These are phyloP conservation scores for Aphaenogaster floridana DNA, from an alignment of 1,140 invertebrate species.

Conservation along the genomic window DNA sequence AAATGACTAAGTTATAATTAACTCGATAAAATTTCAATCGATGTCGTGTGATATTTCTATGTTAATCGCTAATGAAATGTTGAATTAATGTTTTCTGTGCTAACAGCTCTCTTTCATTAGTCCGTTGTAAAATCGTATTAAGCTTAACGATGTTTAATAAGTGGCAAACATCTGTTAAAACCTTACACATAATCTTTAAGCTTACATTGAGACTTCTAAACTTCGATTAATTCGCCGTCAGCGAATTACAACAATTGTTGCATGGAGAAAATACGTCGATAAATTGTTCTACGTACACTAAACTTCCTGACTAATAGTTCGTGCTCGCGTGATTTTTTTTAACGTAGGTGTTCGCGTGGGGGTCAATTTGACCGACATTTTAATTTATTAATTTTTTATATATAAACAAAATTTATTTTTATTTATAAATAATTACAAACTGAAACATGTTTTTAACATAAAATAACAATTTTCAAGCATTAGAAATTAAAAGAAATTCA, in stretches of 20 bases:
- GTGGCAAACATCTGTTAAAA: background rate
- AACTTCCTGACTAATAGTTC: background rate
- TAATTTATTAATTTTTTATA: no score
- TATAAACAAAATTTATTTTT: no score
- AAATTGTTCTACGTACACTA: background rate
- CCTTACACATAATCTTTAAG: background rate
- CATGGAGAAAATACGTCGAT: background rate
- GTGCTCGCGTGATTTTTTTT: no score
- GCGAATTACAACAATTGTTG: conserved; percentile 2
- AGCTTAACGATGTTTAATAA: background rate
- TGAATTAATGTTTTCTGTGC: conserved; percentile 6
- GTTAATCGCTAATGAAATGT: background rate
- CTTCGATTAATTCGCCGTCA: background rate
- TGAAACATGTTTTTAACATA: no score
- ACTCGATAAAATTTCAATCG: background rate
- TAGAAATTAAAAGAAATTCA: no score
- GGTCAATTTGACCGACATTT: no score
- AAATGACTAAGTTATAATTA: background rate
- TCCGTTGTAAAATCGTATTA: background rate
- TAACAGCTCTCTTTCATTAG: background rate
- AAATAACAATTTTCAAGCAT: no score
- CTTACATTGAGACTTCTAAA: background rate
- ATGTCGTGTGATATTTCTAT: background rate
- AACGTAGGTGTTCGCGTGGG: no score
- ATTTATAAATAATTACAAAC: no score